Evolutionary conservation across 2,797 vertebrate species (phyloP).

Genomic region (Valencia hispanica): DNA sequence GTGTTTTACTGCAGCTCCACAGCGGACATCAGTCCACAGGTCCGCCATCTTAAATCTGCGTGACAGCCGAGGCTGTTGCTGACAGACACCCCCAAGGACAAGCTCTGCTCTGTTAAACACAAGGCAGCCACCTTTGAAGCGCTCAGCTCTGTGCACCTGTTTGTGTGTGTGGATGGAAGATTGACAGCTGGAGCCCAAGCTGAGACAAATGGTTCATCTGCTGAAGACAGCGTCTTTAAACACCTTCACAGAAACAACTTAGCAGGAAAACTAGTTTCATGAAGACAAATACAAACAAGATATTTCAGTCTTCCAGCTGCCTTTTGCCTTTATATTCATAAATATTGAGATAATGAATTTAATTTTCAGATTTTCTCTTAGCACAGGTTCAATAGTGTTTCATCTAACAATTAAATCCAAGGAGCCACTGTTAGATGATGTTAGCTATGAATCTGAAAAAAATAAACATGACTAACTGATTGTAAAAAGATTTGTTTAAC

Average conservation of each 20-base stretch:
- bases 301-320: slow-evolving; percentile 10
- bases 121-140: slow-evolving; percentile 60
- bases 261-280: slow-evolving; percentile 21
- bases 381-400: slow-evolving; percentile 29
- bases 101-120: slow-evolving; percentile 61
- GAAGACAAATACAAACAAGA: slow-evolving; percentile 4
- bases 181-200: slow-evolving; percentile 45
- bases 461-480: too few species aligned
- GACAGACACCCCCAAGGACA: slow-evolving; percentile 72
- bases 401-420: slow-evolving; percentile 28
- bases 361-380: slow-evolving; percentile 61
- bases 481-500: too few species aligned
- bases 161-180: slow-evolving; percentile 44
- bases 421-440: too few species aligned
- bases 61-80: slow-evolving; percentile 66
- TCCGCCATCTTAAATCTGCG: slow-evolving; percentile 72
- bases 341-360: slow-evolving; percentile 42
- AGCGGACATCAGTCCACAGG: slow-evolving; percentile 51
- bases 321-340: slow-evolving; percentile 29
- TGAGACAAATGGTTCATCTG: slow-evolving; percentile 53
- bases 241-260: slow-evolving; percentile 7
- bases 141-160: slow-evolving; percentile 34
- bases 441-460: too few species aligned
- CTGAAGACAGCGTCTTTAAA: slow-evolving; percentile 22
- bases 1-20: slow-evolving; percentile 27